Conservation (phyloP, 2,888 invertebrate species). For the Escarpia spicata region DNA sequence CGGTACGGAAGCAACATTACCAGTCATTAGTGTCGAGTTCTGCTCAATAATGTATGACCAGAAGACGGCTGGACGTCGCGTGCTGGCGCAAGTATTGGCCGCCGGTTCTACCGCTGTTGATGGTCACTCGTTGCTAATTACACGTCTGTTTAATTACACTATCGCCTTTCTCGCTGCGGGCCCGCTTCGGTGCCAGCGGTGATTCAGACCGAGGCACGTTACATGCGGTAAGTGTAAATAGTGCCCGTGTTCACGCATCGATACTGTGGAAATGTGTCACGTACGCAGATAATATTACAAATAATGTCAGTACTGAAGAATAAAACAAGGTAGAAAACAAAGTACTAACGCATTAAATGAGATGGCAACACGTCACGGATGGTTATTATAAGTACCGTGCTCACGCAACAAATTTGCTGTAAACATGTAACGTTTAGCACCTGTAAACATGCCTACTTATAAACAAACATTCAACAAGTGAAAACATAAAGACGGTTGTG, state of each 20-base stretch:
- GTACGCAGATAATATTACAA: too few species aligned
- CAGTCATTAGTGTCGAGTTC: neutral
- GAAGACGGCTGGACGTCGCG: neutral
- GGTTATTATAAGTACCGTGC: too few species aligned
- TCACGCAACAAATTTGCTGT: too few species aligned
- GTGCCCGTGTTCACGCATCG: neutral
- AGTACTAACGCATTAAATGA: too few species aligned
- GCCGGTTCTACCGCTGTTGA: neutral
- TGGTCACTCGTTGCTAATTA: neutral
- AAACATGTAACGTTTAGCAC: too few species aligned
- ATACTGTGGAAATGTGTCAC: too few species aligned
- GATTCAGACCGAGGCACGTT: neutral
- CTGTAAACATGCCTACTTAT: too few species aligned
- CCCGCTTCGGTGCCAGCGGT: neutral
- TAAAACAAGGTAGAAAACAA: too few species aligned
- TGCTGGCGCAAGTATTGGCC: neutral
- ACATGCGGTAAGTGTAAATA: neutral
- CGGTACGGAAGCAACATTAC: neutral
- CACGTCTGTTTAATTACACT: neutral
- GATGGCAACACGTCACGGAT: too few species aligned
- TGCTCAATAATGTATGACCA: neutral
- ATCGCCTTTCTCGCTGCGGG: neutral
- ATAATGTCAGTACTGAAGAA: too few species aligned
- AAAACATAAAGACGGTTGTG: too few species aligned
- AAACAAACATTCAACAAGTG: too few species aligned